A percentile compares a stretch with the other conserved stretches of the same genome.
These are phyloP conservation scores for Girardinus metallicus DNA, from an alignment of 2,797 vertebrate genomes.

Conservation along the genomic window DNA sequence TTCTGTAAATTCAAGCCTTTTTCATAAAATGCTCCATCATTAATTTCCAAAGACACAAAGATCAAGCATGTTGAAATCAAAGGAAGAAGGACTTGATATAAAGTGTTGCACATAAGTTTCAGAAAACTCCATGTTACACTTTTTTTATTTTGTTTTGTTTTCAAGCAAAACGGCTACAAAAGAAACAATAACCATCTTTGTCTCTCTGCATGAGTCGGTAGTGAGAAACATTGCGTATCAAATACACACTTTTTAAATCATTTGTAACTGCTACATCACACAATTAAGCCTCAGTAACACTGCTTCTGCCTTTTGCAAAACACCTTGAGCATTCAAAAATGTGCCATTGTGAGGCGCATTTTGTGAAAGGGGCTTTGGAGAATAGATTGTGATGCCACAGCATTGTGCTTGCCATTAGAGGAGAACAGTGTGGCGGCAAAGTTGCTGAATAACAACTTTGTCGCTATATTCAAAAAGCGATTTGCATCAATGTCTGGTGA, in stretches of 20 bases:
- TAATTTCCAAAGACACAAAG: neutral
- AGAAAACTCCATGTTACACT: neutral
- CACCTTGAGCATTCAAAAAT: neutral
- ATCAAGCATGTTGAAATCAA: neutral
- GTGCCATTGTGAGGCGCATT: neutral
- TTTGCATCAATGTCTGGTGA: neutral
- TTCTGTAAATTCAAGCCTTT: neutral
- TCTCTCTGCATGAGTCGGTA: neutral
- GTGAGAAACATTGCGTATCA: neutral
- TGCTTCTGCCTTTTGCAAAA: neutral
- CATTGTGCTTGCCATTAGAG: neutral
- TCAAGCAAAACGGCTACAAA: neutral
- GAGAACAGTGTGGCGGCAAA: neutral
- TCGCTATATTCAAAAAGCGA: neutral
- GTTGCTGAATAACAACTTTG: neutral
- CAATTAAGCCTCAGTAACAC: neutral
- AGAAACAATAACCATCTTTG: neutral
- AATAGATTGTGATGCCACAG: neutral
- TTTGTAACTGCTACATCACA: neutral
- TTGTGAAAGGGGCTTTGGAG: neutral
- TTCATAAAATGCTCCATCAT: neutral
- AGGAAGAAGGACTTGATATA: neutral
- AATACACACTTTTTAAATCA: neutral
- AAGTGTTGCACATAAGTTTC: neutral
- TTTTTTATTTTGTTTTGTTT: neutral